Evolutionary conservation across 2,797 vertebrate genomes (phyloP).

Genomic region (Leucoraja ocellata): DNA sequence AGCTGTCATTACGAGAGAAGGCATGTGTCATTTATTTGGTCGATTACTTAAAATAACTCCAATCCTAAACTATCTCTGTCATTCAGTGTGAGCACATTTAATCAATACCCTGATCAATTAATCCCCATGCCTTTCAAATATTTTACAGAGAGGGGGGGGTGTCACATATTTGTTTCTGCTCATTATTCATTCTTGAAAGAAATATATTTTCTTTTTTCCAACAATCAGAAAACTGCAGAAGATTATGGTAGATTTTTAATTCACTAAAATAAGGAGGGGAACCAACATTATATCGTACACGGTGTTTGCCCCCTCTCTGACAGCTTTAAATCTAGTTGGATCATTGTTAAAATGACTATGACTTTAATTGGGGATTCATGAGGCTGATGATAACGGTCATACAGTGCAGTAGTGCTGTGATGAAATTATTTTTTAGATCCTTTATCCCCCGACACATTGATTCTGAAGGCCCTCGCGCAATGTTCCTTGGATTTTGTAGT

Average conservation of each 20-base stretch:
- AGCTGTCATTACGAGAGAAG: constrained; percentile 24
- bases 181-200: not conserved
- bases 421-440: not conserved
- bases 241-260: not conserved
- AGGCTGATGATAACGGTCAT: not conserved
- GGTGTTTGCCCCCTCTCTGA: not conserved
- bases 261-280: not conserved
- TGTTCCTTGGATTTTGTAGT: too few relatives aligned
- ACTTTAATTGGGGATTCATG: not conserved
- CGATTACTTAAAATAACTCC: constrained; percentile 30
- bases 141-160: not conserved
- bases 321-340: not conserved
- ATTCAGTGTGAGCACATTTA: constrained; percentile 1
- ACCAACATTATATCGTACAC: not conserved
- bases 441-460: not conserved
- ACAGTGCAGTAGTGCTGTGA: not conserved
- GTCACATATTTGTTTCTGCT: constrained; percentile 1
- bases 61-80: constrained; percentile 25
- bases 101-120: constrained; percentile 5
- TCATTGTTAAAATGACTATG: not conserved
- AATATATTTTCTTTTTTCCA: not conserved
- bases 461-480: too few relatives aligned
- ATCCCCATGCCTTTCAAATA: not conserved
- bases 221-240: not conserved
- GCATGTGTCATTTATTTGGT: constrained; percentile 30